phyloP scores from a whole-genome alignment of 1,140 invertebrate genomes.

The Scylla paramamosain region DNA sequence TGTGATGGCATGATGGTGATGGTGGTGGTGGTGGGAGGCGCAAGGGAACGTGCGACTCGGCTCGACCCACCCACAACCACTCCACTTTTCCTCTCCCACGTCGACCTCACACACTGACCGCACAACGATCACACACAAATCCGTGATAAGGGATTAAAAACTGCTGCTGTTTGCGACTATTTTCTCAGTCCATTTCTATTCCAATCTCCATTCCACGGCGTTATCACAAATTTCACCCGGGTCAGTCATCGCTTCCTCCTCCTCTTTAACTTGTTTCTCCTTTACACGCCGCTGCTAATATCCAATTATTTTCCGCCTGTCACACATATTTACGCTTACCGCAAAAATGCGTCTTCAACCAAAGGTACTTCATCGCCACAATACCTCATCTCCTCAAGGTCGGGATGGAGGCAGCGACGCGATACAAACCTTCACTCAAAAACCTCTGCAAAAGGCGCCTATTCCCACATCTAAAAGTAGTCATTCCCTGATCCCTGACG shows the following conservation, averaged over 20 bases:
- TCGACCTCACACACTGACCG: too few relatives aligned
- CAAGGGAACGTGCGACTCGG: neutral
- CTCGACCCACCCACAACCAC: too few relatives aligned
- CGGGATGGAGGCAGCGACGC: too few relatives aligned
- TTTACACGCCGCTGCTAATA: neutral
- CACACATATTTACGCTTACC: neutral
- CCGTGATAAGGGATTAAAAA: neutral
- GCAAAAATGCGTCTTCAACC: neutral
- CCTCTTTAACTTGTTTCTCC: neutral
- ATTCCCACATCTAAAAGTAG: neutral
- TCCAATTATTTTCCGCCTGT: neutral
- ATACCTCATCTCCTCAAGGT: neutral
- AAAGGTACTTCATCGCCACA: neutral
- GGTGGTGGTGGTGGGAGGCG: neutral
- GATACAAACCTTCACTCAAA: too few relatives aligned
- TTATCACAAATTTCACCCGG: too few relatives aligned
- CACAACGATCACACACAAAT: too few relatives aligned
- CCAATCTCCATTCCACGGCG: neutral
- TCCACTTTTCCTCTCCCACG: too few relatives aligned
- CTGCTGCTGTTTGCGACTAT: neutral
- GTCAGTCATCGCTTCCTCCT: neutral
- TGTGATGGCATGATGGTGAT: neutral
- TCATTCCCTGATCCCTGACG: neutral
- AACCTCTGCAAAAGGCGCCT: neutral
- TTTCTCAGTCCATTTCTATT: neutral